Evolutionary conservation across 2,888 invertebrate genomes (phyloP), one percentile per base, ranked within the genome.

Genomic region (Sminthurinus aureus): DNA sequence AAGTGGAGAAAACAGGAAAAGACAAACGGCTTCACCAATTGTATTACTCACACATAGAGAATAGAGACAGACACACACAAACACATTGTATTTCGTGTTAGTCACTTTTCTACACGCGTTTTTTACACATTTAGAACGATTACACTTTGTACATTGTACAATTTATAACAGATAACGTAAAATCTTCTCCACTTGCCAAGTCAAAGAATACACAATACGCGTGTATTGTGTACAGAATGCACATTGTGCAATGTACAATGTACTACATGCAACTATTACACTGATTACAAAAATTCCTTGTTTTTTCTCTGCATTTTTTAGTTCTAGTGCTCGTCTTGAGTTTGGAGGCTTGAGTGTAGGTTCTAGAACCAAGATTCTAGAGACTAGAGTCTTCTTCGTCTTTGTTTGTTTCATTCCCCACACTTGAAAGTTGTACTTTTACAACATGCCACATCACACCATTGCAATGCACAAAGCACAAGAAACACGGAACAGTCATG

Each of bases 241-340:
- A 52, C 13, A 52, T 52, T 58, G 15, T 15, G 2, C 2, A 18
- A 58, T 2, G 15, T 58, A 58, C 58, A 58, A 58, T 2, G 4
- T 58, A 58, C 18, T 58, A 6, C 73, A 38, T 38, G 15, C 58
- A 15, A 58, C 58, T 58, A 13, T 13, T 58, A 58, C 58, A 15
- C 18, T 58, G 73, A 73, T 73, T 73, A 38, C 73, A 26, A 38
- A 73, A 73, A 73, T 73, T 76, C 52, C 76, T 50, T 38, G 38
- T 38, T 71, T 71, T 71, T 71, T 71, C 24, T 71, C 71, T n/a
- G 13, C 24, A 20, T 71, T 24, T 71, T 24, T 71, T 71, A 71
- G 4, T 4, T 24, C 38, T 6, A 38, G 6, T 38, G 3, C 38
- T 38, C 38, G 38, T 38, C 38, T 38, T 38, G 1, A 38, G 38